Percentiles rank a stretch among this genome's conserved stretches.
Conservation (phyloP, 2,888 invertebrate genomes). For the Pyrgus malvae region DNA sequence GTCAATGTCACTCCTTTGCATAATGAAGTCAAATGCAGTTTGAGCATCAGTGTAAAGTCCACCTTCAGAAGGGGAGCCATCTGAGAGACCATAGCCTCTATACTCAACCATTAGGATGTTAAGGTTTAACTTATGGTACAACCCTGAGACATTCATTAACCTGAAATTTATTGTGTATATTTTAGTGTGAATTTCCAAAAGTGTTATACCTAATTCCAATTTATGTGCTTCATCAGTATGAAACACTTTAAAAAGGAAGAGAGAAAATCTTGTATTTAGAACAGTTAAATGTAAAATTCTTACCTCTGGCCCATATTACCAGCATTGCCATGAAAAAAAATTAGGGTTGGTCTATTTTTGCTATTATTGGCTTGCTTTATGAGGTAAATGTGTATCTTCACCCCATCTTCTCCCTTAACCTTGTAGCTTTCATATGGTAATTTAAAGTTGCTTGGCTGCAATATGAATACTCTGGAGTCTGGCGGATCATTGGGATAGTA, state of each 20-base stretch:
- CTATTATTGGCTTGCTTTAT: conserved; percentile 88
- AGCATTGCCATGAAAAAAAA: conserved; percentile 98
- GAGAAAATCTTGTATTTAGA: background rate
- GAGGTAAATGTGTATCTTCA: conserved; percentile 90
- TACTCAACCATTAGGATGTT: conserved; percentile 97
- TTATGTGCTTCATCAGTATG: conserved; percentile 93
- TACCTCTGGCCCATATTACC: conserved; percentile 97
- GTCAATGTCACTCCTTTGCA: conserved; percentile 91
- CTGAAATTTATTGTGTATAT: conserved; percentile 61
- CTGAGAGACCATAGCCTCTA: conserved; percentile 95
- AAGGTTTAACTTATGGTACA: conserved; percentile 90
- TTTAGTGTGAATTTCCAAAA: no score
- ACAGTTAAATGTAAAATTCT: background rate
- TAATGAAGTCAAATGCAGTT: conserved; percentile 92
- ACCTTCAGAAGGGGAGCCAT: conserved; percentile 92
- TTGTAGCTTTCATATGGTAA: conserved; percentile 93
- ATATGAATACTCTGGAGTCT: conserved; percentile 93
- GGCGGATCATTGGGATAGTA: conserved; percentile 95
- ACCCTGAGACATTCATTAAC: conserved; percentile 92
- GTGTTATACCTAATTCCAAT: no score
- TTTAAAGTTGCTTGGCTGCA: conserved; percentile 92
- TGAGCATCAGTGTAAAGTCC: conserved; percentile 94
- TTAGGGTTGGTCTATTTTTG: conserved; percentile 88
- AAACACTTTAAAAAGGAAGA: conserved; percentile 28
- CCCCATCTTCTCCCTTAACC: conserved; percentile 85